Percentiles rank a stretch among this genome's conserved stretches.
Conservation (phyloP, 2,797 vertebrate genomes). For the Nasua narica region DNA sequence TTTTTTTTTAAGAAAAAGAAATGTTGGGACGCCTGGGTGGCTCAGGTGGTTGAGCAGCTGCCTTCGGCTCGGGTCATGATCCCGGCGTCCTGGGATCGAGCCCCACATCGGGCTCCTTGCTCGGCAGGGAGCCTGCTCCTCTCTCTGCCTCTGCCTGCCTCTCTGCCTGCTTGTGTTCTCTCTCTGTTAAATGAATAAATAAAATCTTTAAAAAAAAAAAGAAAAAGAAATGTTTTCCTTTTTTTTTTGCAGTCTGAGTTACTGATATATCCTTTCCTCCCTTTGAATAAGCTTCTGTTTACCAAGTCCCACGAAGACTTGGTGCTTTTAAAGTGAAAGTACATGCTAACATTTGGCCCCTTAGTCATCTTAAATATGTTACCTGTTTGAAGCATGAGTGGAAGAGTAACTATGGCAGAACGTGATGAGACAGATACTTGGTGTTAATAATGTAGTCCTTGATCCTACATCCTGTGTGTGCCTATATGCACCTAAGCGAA, state of each 20-base stretch:
- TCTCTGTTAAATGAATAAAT: too few relatives aligned
- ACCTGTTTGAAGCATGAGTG: neutral
- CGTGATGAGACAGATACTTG: neutral
- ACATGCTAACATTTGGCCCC: neutral
- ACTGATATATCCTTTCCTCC: neutral
- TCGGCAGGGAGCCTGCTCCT: too few relatives aligned
- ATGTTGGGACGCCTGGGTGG: too few relatives aligned
- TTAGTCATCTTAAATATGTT: neutral
- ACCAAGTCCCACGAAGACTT: neutral
- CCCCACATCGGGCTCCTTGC: too few relatives aligned
- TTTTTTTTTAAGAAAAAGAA: neutral
- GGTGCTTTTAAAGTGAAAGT: neutral
- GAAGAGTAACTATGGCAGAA: neutral
- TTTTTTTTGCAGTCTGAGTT: neutral
- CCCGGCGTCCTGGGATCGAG: too few relatives aligned
- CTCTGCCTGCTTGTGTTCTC: too few relatives aligned
- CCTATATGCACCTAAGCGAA: neutral
- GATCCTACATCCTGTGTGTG: too few relatives aligned
- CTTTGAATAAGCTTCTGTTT: neutral
- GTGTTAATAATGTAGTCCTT: neutral
- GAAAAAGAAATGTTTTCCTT: neutral
- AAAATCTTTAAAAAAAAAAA: too few relatives aligned
- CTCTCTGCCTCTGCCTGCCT: too few relatives aligned
- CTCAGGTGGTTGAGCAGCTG: too few relatives aligned
- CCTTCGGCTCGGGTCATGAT: too few relatives aligned